A percentile compares a stretch with the other conserved stretches of the same genome.
phyloP scores from a whole-genome alignment of 1,140 invertebrate species.

The Cydia fagiglandana region DNA sequence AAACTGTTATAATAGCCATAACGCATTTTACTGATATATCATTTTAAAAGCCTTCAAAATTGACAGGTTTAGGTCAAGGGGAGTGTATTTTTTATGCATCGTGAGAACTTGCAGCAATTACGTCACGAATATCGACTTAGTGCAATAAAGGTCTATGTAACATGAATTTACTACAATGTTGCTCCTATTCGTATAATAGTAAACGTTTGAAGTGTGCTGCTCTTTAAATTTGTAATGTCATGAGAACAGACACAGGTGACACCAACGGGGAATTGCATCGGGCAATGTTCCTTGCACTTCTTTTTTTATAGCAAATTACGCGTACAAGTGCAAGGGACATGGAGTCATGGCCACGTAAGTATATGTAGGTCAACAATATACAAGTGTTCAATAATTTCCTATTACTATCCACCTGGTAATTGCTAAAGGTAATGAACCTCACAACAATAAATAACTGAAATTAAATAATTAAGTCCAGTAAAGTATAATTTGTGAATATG shows the following conservation, averaged over 20 bases:
- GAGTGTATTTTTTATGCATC: slow-evolving; percentile 9
- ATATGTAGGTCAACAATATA: neutral
- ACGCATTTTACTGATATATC: neutral
- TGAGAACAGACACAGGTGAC: neutral
- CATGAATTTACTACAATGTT: neutral
- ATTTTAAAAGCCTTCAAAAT: neutral
- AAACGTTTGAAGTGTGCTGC: neutral
- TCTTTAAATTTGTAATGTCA: slow-evolving; percentile 6
- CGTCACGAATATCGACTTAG: neutral
- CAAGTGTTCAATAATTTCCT: neutral
- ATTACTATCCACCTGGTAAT: neutral
- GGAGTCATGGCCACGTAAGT: neutral
- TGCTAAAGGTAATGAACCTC: neutral
- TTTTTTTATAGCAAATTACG: neutral
- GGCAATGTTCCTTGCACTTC: neutral
- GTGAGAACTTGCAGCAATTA: slow-evolving; percentile 9
- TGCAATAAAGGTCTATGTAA: neutral
- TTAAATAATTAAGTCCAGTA: neutral
- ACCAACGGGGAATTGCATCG: neutral
- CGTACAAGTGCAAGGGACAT: neutral
- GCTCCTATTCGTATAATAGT: neutral
- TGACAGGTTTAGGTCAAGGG: slow-evolving; percentile 13
- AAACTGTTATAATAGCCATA: neutral
- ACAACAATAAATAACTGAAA: neutral
- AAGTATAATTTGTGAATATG: neutral